These are phyloP conservation scores for Drosophila lini DNA, from an alignment of 1,140 invertebrate species.

Conservation along the genomic window DNA sequence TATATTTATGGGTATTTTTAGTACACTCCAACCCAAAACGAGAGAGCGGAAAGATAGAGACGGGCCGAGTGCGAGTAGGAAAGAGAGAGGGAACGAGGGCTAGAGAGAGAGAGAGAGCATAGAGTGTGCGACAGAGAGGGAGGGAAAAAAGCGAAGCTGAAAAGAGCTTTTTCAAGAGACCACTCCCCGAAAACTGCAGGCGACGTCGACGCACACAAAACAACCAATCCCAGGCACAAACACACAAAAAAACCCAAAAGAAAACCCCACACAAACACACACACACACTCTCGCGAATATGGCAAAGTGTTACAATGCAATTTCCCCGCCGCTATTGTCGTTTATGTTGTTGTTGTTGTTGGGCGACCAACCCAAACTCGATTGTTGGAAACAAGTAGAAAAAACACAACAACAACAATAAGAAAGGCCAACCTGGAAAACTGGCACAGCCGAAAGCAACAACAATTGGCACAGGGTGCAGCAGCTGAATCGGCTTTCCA, in stretches of 20 bases:
- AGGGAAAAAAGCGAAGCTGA: constrained; percentile 57
- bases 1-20: constrained; percentile 69
- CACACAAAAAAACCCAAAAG: constrained; percentile 66
- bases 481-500: constrained; percentile 65
- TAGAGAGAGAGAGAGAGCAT: constrained; percentile 31
- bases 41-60: constrained; percentile 17
- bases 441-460: constrained; percentile 65
- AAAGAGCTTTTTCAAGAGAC: constrained; percentile 76
- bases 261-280: constrained; percentile 39
- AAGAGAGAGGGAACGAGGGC: constrained; percentile 14
- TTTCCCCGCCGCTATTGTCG: constrained; percentile 67
- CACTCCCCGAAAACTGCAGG: constrained; percentile 83
- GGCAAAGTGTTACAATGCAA: constrained; percentile 80
- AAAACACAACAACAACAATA: constrained; percentile 14
- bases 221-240: constrained; percentile 83
- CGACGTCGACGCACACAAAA: constrained; percentile 80
- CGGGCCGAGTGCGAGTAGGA: constrained; percentile 19
- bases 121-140: constrained; percentile 10
- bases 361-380: constrained; percentile 78
- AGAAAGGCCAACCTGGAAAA: constrained; percentile 68
- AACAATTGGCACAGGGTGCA: constrained; percentile 69
- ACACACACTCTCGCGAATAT: constrained; percentile 45
- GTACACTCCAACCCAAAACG: constrained; percentile 46
- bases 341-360: constrained; percentile 40
- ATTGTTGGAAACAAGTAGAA: constrained; percentile 62